A percentile compares a stretch with the other conserved stretches of the same genome.
Conservation (phyloP, 1,140 invertebrate genomes). For the Ladona fulva region DNA sequence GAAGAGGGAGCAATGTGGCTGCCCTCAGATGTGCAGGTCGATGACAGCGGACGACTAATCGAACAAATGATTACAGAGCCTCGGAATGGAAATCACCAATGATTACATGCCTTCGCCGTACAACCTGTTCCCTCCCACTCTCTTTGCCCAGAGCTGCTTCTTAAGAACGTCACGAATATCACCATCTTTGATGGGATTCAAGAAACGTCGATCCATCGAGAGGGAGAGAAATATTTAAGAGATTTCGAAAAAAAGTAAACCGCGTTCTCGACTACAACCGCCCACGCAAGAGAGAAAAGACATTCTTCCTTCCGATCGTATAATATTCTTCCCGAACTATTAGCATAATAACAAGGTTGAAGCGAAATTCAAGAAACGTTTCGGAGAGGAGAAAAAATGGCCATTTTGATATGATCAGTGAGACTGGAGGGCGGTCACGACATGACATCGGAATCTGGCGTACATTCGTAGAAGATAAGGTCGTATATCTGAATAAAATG, state of each 20-base stretch:
- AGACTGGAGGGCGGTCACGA: neutral
- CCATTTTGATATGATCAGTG: neutral
- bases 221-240: no score
- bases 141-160: neutral
- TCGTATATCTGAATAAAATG: no score
- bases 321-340: neutral
- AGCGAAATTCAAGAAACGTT: neutral
- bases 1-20: no score
- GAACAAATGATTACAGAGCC: neutral
- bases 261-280: neutral
- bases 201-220: no score
- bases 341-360: neutral
- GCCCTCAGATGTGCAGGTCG: neutral
- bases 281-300: neutral
- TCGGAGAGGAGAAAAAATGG: neutral
- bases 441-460: neutral
- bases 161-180: neutral
- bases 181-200: no score
- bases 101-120: neutral
- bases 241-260: neutral
- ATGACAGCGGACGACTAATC: neutral
- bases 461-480: neutral
- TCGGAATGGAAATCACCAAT: neutral
- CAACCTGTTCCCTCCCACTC: neutral
- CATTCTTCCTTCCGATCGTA: neutral